Evolutionary conservation across 1,140 invertebrate genomes (phyloP).

Genomic region (Trichomalopsis sarcophagae): DNA sequence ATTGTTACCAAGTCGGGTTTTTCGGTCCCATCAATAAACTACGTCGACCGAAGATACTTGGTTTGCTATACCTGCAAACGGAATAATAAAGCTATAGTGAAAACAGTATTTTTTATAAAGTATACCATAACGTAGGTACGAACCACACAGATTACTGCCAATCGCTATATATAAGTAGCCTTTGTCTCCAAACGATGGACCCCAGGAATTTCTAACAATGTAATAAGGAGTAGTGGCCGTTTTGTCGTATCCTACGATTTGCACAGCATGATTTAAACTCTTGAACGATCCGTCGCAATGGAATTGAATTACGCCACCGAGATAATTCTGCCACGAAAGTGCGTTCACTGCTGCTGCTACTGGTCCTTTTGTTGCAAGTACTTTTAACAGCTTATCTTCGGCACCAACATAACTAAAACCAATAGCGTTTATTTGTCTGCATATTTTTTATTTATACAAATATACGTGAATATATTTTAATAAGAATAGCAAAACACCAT

Average conservation of each 20-base stretch:
- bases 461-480: neutral
- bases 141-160: constrained; percentile 87
- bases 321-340: constrained; percentile 90
- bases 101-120: constrained; percentile 26
- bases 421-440: neutral
- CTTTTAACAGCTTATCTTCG: constrained; percentile 81
- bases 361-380: constrained; percentile 83
- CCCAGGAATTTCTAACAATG: constrained; percentile 92
- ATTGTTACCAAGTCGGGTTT: neutral
- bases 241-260: constrained; percentile 90
- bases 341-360: constrained; percentile 89
- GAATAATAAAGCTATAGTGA: constrained; percentile 45
- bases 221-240: constrained; percentile 85
- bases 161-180: constrained; percentile 88
- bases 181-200: constrained; percentile 82
- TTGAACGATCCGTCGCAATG: constrained; percentile 81
- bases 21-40: constrained; percentile 45
- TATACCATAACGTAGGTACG: constrained; percentile 40
- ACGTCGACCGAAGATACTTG: constrained; percentile 72
- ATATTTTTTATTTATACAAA: neutral
- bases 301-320: constrained; percentile 89
- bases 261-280: constrained; percentile 88
- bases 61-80: constrained; percentile 70
- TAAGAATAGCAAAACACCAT: neutral
- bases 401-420: constrained; percentile 78